Conservation (phyloP, 2,888 invertebrate species). For the Tachystola acroxantha region DNA sequence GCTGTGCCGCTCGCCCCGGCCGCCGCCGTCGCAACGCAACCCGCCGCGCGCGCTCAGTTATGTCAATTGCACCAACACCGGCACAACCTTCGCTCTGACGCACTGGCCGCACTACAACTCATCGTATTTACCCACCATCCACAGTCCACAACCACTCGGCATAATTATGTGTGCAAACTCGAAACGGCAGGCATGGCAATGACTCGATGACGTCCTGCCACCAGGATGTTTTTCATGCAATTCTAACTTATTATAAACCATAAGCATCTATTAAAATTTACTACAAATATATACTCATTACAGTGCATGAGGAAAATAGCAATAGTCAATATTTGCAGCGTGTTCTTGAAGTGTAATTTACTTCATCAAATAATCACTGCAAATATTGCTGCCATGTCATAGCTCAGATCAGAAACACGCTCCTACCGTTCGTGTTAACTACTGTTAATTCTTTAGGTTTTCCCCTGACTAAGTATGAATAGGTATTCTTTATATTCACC, state of each 20-base stretch:
- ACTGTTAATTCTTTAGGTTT: too few relatives aligned
- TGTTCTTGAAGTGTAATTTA: neutral
- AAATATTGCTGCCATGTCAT: too few relatives aligned
- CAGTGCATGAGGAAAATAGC: neutral
- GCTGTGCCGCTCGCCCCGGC: slow-evolving; percentile 4
- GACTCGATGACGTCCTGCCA: slow-evolving; percentile 4
- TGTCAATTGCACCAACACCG: slow-evolving; percentile 15
- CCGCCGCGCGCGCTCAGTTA: slow-evolving; percentile 21
- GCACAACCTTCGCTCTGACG: slow-evolving; percentile 13
- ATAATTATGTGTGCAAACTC: slow-evolving; percentile 6
- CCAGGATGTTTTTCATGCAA: slow-evolving; percentile 7
- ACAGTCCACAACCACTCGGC: slow-evolving; percentile 5
- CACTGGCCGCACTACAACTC: slow-evolving; percentile 5
- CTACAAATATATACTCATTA: neutral
- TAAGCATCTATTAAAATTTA: neutral
- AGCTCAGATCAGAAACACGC: too few relatives aligned
- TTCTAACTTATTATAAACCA: neutral
- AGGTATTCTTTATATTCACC: too few relatives aligned
- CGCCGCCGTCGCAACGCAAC: slow-evolving; percentile 20
- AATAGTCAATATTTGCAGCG: neutral
- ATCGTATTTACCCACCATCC: slow-evolving; percentile 9
- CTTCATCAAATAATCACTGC: neutral
- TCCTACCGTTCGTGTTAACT: too few relatives aligned
- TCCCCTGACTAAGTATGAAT: too few relatives aligned
- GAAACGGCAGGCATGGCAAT: slow-evolving; percentile 1